A percentile compares a stretch with the other conserved stretches of the same genome.
Conservation (phyloP, 2,888 invertebrate genomes). For the Terebella lapidaria region DNA sequence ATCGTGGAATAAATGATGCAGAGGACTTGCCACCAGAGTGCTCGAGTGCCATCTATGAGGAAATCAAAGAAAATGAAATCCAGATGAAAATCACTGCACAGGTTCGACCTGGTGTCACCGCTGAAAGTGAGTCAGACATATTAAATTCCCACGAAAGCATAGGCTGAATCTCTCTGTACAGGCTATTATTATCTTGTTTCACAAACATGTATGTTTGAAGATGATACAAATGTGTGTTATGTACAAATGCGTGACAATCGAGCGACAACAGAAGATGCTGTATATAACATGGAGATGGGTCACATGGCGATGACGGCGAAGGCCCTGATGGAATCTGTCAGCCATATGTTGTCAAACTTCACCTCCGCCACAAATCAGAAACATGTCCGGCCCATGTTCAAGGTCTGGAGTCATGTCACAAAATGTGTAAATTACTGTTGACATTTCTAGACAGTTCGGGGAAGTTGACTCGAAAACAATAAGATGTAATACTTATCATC, state of each 20-base stretch:
- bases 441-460: too few relatives aligned
- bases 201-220: too few relatives aligned
- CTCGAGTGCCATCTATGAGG: slow-evolving; percentile 94
- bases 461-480: too few relatives aligned
- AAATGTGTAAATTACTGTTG: too few relatives aligned
- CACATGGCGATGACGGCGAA: slow-evolving; percentile 95
- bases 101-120: slow-evolving; percentile 13
- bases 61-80: slow-evolving; percentile 70
- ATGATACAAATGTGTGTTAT: too few relatives aligned
- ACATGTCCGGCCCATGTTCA: slow-evolving; percentile 99
- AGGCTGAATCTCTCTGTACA: too few relatives aligned
- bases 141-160: too few relatives aligned
- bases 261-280: slow-evolving; percentile 83
- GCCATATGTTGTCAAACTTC: slow-evolving; percentile 92
- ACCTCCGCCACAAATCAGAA: slow-evolving; percentile 96
- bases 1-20: slow-evolving; percentile 96
- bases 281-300: slow-evolving; percentile 99
- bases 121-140: slow-evolving; percentile 1
- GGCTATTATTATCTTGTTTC: too few relatives aligned
- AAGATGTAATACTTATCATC: too few relatives aligned
- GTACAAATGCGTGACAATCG: slow-evolving; percentile 75
- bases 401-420: too few relatives aligned
- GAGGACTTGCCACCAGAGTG: slow-evolving; percentile 96
- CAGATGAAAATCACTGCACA: slow-evolving; percentile 55
- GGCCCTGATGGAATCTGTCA: slow-evolving; percentile 86